Evolutionary conservation across 2,113 vertebrate species (phyloP).

Genomic region (Corydoras maculifer): DNA sequence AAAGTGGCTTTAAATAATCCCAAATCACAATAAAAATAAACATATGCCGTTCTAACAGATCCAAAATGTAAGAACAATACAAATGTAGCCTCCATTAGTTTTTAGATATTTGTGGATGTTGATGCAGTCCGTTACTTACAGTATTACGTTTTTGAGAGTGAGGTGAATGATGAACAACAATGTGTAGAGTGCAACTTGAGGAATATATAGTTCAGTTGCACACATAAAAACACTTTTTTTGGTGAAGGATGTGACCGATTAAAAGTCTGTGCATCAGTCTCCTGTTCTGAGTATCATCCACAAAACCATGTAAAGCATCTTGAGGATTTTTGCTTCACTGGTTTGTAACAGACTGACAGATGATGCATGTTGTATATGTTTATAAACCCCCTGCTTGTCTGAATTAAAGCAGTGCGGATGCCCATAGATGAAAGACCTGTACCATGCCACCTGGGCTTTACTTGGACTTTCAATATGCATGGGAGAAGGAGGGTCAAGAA

Average conservation of each 20-base stretch:
- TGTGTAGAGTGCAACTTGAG: no score
- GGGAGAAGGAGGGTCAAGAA: conserved; percentile 82
- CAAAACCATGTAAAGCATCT: background rate
- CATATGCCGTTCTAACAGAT: background rate
- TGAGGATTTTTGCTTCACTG: background rate
- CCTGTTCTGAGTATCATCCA: background rate
- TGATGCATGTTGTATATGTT: conserved; percentile 28
- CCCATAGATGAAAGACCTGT: conserved; percentile 67
- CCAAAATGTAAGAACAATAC: no score
- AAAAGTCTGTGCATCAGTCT: no score
- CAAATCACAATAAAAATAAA: background rate
- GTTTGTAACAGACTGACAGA: conserved; percentile 15
- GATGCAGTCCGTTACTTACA: no score
- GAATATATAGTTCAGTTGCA: no score
- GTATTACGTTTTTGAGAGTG: no score
- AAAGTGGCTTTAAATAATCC: no score
- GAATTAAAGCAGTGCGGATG: conserved; percentile 59
- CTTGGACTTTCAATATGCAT: conserved; percentile 87
- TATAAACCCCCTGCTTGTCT: conserved; percentile 16
- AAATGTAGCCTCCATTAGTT: no score
- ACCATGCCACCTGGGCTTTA: conserved; percentile 92
- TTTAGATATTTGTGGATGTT: no score
- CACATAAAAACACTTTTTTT: no score
- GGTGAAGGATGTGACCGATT: no score
- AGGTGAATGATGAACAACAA: no score